These are phyloP conservation scores for Drosophila kepulauana DNA, from an alignment of 1,140 invertebrate genomes.

Conservation along the genomic window DNA sequence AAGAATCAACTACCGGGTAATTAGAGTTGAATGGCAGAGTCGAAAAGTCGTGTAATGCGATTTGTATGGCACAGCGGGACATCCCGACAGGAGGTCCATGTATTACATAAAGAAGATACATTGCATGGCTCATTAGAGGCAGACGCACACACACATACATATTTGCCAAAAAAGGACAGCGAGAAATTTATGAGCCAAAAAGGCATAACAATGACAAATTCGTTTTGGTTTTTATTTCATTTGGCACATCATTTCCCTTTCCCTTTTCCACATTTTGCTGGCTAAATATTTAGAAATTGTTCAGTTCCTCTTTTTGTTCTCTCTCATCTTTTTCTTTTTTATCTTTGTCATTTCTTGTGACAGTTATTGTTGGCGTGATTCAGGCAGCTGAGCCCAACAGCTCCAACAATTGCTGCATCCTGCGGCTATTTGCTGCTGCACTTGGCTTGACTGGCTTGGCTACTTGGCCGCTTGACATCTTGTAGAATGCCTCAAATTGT, in stretches of 20 bases:
- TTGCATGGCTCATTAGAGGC: conserved; percentile 67
- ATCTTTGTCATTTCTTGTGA: conserved; percentile 45
- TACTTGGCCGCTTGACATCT: conserved; percentile 66
- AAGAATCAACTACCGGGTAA: conserved; percentile 77
- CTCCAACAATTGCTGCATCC: neutral
- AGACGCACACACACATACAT: neutral
- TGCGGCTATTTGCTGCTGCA: conserved; percentile 75
- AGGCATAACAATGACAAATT: conserved; percentile 78
- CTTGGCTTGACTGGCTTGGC: conserved; percentile 52
- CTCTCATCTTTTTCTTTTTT: conserved; percentile 40
- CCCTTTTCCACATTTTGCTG: conserved; percentile 28
- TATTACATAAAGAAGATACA: conserved; percentile 79
- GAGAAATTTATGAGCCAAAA: conserved; percentile 62
- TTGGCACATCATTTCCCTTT: conserved; percentile 57
- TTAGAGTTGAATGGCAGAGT: conserved; percentile 78
- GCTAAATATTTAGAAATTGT: conserved; percentile 82
- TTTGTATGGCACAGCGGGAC: conserved; percentile 78
- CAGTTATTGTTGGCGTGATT: conserved; percentile 61
- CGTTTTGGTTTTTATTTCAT: conserved; percentile 72
- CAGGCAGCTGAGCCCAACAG: conserved; percentile 39
- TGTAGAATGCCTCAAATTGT: conserved; percentile 75
- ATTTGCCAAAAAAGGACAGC: conserved; percentile 41
- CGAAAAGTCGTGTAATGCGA: conserved; percentile 82
- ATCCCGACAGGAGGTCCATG: conserved; percentile 55
- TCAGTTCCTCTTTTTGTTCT: conserved; percentile 50